phyloP scores from a whole-genome alignment of 37 sponge, comb jelly and placozoan genomes.

The Axinella damicornis region DNA sequence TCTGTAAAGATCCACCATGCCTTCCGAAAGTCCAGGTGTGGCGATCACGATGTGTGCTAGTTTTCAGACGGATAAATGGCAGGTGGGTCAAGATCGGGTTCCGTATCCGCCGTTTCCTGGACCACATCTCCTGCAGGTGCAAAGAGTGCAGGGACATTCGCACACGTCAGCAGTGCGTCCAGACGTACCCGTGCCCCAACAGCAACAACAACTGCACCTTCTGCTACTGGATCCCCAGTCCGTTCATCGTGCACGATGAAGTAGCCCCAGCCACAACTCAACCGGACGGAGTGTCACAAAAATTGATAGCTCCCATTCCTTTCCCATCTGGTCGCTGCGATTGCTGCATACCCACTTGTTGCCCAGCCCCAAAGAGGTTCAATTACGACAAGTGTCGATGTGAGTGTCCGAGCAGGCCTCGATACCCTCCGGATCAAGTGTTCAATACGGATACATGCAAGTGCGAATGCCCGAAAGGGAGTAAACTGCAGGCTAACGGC shows the following conservation, averaged over 20 bases:
- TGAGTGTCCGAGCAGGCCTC: conserved; percentile 9
- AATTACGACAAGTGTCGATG: conserved; percentile 41
- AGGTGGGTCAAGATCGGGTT: conserved; percentile 7
- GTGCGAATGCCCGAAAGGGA: conserved; percentile 45
- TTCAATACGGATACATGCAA: conserved; percentile 39
- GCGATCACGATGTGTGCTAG: conserved; percentile 6
- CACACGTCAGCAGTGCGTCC: neutral
- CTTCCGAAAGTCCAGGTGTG: neutral
- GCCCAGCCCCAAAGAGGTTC: conserved; percentile 1
- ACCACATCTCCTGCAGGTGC: conserved; percentile 27
- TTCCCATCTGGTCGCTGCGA: neutral
- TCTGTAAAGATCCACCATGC: conserved; percentile 25
- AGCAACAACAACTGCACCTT: neutral
- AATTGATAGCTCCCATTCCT: neutral
- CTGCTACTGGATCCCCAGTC: neutral
- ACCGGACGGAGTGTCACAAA: neutral
- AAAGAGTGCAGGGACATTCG: conserved; percentile 26
- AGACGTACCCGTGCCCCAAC: conserved; percentile 19
- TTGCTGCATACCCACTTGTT: neutral
- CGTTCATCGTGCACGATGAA: no score
- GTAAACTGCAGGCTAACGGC: neutral
- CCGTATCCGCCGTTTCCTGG: neutral
- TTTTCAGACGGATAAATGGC: conserved; percentile 7
- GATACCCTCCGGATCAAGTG: conserved; percentile 17
- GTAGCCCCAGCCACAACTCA: neutral